Evolutionary conservation across 2,113 vertebrate species (phyloP), one percentile per base, ranked within the genome.

Genomic region (Dasyornis broadbenti): DNA sequence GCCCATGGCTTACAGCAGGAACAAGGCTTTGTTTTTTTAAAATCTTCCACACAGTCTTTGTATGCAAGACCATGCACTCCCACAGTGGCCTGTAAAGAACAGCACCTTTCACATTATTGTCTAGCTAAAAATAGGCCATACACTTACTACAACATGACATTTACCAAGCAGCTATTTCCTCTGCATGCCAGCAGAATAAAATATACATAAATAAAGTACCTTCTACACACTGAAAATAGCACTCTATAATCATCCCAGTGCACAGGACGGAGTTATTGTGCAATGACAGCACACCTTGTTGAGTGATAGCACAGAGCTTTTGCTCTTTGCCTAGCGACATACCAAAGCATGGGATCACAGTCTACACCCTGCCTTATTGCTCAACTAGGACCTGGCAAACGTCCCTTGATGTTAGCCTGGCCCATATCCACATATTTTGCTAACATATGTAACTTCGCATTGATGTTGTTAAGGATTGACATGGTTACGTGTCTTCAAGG

Each of bases 271-370:
- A 68, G 53, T 92, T 93, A 84, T 90, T 95, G 94, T 84, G 94
- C 82, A 97, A 96, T 82, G 90, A 57, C 86, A 95, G 89, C 82
- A 82, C 96, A 97, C 94, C 94, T 97, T 89, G 47, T 86, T 89
- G 95, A 93, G 83, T 89, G 94, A 96, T 71, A 93, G 80, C 59
- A 72, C 44, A 37, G 64, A 86, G 94, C 79, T 95, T 82, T 83
- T 96, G 94, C 88, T 80, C 88, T 96, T 93, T 93, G 92, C 95
- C 83, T 96, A 96, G 94, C 95, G 96, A 92, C 95, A 93, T 94
- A 93, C 92, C 92, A 90, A 91, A 93, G 93, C 90, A 92, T 82
- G 77, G 82, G 86, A 89, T 95, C 83, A 90, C 90, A 94, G 95
- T 70, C 95, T 96, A 96, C 95, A 94, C 94, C 94, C 93, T 91